These are phyloP conservation scores for Ploceus nigricollis DNA, from an alignment of 2,113 vertebrate species.

Conservation along the genomic window DNA sequence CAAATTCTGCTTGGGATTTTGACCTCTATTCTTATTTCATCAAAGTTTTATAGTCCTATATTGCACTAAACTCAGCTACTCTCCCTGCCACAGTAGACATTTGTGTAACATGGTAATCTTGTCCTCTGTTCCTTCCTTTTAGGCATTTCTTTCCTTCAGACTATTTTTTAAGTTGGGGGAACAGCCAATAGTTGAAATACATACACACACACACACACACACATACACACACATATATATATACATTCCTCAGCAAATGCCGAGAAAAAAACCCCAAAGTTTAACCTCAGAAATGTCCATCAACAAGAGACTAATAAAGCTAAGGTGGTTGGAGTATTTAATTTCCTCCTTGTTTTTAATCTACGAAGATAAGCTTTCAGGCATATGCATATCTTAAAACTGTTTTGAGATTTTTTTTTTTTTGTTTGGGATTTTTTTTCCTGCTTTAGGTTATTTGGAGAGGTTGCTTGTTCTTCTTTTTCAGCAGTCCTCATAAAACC, in stretches of 20 bases:
- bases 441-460: not conserved
- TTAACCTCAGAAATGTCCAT: not conserved
- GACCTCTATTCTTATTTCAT: not conserved
- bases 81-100: not conserved
- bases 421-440: not conserved
- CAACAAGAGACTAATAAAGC: not conserved
- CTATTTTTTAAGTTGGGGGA: not conserved
- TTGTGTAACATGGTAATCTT: not conserved
- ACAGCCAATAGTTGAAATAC: not conserved
- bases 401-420: not conserved
- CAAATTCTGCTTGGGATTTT: not conserved
- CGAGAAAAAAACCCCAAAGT: not conserved
- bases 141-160: not conserved
- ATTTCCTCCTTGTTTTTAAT: not conserved
- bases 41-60: not conserved
- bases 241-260: not conserved
- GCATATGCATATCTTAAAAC: not conserved
- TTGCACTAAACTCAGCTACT: not conserved
- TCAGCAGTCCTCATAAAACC: not conserved
- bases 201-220: not conserved
- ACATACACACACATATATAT: accelerated
- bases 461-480: not conserved
- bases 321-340: not conserved
- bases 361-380: not conserved
- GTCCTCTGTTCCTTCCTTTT: not conserved